phyloP scores from a whole-genome alignment of 1,140 invertebrate genomes.

The Notospermus geniculatus region DNA sequence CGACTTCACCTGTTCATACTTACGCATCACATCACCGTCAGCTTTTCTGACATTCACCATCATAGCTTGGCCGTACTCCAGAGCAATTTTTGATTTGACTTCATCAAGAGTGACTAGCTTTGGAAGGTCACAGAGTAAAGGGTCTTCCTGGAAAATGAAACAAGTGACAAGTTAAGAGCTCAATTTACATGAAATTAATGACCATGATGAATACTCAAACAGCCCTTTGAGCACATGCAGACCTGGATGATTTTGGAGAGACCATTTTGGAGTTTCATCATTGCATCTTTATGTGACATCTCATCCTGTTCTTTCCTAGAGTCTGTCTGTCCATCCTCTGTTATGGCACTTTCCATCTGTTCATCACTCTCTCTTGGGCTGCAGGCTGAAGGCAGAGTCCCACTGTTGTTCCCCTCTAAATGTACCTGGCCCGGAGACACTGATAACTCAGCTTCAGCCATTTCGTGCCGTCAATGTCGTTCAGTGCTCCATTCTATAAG shows the following conservation, averaged over 20 bases:
- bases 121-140: slow-evolving; percentile 66
- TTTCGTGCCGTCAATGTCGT: too few species aligned
- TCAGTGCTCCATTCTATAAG: too few species aligned
- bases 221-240: slow-evolving; percentile 3
- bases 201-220: too few species aligned
- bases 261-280: slow-evolving; percentile 63
- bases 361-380: too few species aligned
- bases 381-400: too few species aligned
- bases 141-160: slow-evolving; percentile 57
- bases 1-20: slow-evolving; percentile 14
- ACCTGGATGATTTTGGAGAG: slow-evolving; percentile 61
- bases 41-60: slow-evolving; percentile 65
- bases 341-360: not conserved
- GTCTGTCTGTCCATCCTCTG: not conserved
- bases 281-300: slow-evolving; percentile 63
- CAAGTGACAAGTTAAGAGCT: too few species aligned
- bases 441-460: too few species aligned
- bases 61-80: slow-evolving; percentile 73
- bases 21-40: slow-evolving; percentile 61
- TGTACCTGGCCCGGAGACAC: too few species aligned
- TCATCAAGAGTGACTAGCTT: slow-evolving; percentile 70
- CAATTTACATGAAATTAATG: too few species aligned
- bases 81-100: slow-evolving; percentile 67
- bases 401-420: too few species aligned
- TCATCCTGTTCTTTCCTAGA: too few species aligned